Percentiles rank a stretch among this genome's conserved stretches.
phyloP scores from a whole-genome alignment of 2,888 invertebrate genomes.

The Drosophila bunnanda region DNA sequence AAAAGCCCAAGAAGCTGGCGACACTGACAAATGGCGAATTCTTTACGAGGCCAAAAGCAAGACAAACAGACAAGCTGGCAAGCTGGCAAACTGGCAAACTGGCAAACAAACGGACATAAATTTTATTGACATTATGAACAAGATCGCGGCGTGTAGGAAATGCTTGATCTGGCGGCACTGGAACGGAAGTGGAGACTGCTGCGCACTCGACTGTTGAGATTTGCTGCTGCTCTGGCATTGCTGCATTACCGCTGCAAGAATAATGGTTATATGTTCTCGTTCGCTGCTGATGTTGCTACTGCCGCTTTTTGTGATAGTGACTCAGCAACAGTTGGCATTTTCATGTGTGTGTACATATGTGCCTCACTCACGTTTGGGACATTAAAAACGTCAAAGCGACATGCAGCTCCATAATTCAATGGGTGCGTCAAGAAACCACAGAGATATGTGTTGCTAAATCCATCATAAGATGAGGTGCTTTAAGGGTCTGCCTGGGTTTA shows the following conservation, averaged over 20 bases:
- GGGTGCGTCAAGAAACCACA: conserved; percentile 33
- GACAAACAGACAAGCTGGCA: conserved; percentile 22
- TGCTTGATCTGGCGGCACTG: conserved; percentile 55
- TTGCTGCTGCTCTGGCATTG: conserved; percentile 39
- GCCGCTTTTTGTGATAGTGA: conserved; percentile 9
- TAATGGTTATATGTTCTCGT: conserved; percentile 57
- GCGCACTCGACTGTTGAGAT: conserved; percentile 76
- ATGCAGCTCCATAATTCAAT: conserved; percentile 36
- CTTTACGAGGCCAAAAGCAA: conserved; percentile 63
- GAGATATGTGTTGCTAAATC: conserved; percentile 23
- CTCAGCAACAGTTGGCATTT: conserved; percentile 45
- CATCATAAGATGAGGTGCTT: conserved; percentile 12
- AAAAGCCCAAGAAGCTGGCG: conserved; percentile 48
- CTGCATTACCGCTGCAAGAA: conserved; percentile 59
- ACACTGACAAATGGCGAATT: conserved; percentile 77
- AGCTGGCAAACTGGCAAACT: conserved; percentile 12
- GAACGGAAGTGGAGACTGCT: conserved; percentile 71
- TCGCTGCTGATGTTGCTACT: conserved; percentile 18
- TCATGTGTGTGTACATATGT: conserved; percentile 13
- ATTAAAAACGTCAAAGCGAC: conserved; percentile 48
- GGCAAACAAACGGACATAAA: conserved; percentile 72
- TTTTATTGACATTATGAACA: conserved; percentile 79
- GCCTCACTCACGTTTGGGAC: conserved; percentile 63
- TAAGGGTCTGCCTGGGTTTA: neutral
- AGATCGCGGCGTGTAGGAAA: conserved; percentile 62